Base-by-base conservation (phyloP, 2,888 invertebrate genomes). In the Ryuthela nishihirai region DNA sequence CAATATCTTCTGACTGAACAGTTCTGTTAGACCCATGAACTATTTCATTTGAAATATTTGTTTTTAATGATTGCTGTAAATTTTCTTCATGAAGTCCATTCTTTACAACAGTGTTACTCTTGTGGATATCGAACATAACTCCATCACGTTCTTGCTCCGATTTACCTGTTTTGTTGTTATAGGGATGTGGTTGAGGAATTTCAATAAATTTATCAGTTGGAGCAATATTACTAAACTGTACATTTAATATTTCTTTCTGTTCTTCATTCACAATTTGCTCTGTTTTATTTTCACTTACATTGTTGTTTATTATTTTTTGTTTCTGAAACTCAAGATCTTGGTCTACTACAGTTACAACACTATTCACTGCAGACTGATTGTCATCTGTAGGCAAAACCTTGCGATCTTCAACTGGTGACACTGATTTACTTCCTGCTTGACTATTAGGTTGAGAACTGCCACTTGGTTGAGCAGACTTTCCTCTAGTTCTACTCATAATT, bases 401-500 rank as follows among this genome's bases (percentile, higher is more conserved):
- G 9, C n/a, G 10, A 29, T 29, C 1, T n/a, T 29, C 29, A n/a
- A n/a, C n/a, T 10, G 29, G 29, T 9, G 29, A 29, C 9, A n/a
- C 1, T 10, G 29, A 10, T n/a, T 29, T 29, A n/a, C 29, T 29
- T 29, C n/a, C n/a, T n/a, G n/a, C n/a, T n/a, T n/a, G n/a, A n/a
- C 39, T 20, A 3, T 17, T 39, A 18, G 21, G 10, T 20, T 39
- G 39, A 4, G 39, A 17, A 34, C n/a, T 10, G 17, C 7, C 9
- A 34, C 17, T 17, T 6, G 17, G 2, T 34, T 34, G 34, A 10
- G 38, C 44, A 15, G 49, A 12, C 44, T 49, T 58, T 9, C 45
- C 55, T 41, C 63, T 59, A n/a, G 92, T 93, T 70, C 93, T 79
- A 48, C 85, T 82, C 93, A 93, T 93, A 70, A 93, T 93, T 52